Evolutionary conservation across 1,140 invertebrate species (phyloP), one percentile per base, ranked within the genome.

Genomic region (Helicoverpa armigera): DNA sequence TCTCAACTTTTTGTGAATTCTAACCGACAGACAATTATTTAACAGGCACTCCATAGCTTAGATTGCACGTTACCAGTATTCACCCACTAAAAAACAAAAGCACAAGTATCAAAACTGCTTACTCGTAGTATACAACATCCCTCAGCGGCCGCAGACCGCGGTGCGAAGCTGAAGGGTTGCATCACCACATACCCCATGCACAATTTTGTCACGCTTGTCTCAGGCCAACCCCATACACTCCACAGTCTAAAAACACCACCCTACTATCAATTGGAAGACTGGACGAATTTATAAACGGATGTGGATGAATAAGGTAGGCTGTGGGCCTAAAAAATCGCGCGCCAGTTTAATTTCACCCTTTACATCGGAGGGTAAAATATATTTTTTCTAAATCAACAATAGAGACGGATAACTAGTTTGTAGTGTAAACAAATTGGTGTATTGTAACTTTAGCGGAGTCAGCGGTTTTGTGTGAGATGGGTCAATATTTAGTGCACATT

Each of bases 361-460:
- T 86, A 73, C 85, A 83, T 84, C 83, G 88, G 87, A 81, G 86
- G 81, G 82, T 90, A 87, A 79, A 90, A 91, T 90, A 90, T 90
- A 87, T 81, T 86, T 88, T 88, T 88, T 92, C 87, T 90, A 91
- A 91, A 88, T 86, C 87, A 91, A 94, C 91, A 92, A 92, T 88
- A 82, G 87, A 86, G 83, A 87, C 75, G 87, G 82, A 87, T 93
- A 91, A 90, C 88, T 92, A 92, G 87, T 90, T 91, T 91, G 85
- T 87, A 92, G 90, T 93, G 92, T 90, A 94, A 94, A 94, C 91
- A 94, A 94, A 92, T 92, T 92, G 88, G 85, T 90, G 80, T 63
- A 88, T 89, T 91, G 85, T 89, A 83, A 67, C 76, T 58, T 87
- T 88, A 83, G 60, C 82, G 81, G 80, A 74, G 81, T 81, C 83